A percentile compares a stretch with the other conserved stretches of the same genome.
phyloP scores from a whole-genome alignment of 2,113 vertebrate genomes.

The Astur gentilis region DNA sequence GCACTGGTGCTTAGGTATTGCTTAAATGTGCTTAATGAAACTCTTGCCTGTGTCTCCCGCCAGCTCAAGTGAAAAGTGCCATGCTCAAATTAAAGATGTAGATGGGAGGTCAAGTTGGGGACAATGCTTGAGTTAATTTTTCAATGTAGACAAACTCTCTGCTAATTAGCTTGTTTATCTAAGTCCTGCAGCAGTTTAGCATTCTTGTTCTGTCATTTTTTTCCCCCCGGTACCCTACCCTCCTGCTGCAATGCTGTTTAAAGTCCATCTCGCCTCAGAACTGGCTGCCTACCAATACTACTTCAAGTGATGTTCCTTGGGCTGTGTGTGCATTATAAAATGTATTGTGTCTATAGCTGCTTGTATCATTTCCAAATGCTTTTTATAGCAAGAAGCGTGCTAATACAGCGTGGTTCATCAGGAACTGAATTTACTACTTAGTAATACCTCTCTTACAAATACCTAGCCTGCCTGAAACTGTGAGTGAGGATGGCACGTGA shows the following conservation, averaged over 20 bases:
- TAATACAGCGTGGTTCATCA: accelerated
- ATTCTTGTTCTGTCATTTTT: neutral
- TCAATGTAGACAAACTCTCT: neutral
- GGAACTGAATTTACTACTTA: neutral
- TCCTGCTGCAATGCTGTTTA: neutral
- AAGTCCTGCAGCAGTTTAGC: neutral
- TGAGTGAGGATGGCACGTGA: accelerated
- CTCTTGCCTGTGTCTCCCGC: neutral
- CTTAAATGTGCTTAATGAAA: neutral
- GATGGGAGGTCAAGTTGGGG: neutral
- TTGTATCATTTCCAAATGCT: neutral
- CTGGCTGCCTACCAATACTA: neutral
- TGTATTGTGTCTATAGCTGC: neutral
- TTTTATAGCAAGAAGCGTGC: neutral
- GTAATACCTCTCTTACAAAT: neutral
- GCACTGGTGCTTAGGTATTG: neutral
- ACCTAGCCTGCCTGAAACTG: neutral
- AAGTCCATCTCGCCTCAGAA: neutral
- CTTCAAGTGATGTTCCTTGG: neutral
- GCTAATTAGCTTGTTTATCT: neutral
- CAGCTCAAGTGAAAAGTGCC: accelerated
- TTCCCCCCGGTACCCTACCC: neutral
- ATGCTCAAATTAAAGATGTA: neutral
- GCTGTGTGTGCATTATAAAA: neutral
- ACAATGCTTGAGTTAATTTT: neutral